A percentile compares a stretch with the other conserved stretches of the same genome.
These are phyloP conservation scores for Zygaena filipendulae DNA, from an alignment of 2,888 invertebrate species.

Conservation along the genomic window DNA sequence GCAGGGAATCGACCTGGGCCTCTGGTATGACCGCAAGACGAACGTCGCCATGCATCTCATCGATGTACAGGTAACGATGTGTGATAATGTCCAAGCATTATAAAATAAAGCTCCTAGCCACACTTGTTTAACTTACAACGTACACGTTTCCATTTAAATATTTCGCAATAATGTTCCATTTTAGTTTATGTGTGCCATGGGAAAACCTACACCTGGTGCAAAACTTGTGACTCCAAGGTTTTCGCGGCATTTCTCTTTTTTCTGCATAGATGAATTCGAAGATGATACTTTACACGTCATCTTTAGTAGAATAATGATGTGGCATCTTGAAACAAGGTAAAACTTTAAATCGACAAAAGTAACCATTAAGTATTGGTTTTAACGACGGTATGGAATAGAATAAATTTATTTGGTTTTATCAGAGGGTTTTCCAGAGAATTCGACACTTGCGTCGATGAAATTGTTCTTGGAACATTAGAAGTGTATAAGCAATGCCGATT, in stretches of 20 bases:
- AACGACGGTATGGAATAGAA: too few relatives aligned
- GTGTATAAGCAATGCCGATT: slow-evolving; percentile 85
- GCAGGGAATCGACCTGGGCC: slow-evolving; percentile 89
- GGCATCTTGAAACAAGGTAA: slow-evolving; percentile 96
- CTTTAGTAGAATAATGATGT: slow-evolving; percentile 89
- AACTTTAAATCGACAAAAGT: too few relatives aligned
- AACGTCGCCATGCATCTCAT: slow-evolving; percentile 81
- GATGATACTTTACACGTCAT: slow-evolving; percentile 86
- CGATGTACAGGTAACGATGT: slow-evolving; percentile 87
- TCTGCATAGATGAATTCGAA: slow-evolving; percentile 90
- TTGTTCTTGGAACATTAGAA: slow-evolving; percentile 87
- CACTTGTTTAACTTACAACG: too few relatives aligned
- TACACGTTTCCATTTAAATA: too few relatives aligned
- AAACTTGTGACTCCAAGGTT: slow-evolving; percentile 88
- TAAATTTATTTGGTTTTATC: slow-evolving; percentile 20
- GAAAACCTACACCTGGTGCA: slow-evolving; percentile 80
- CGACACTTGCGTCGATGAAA: slow-evolving; percentile 90
- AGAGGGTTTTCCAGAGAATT: slow-evolving; percentile 96
- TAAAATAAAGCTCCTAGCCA: too few relatives aligned
- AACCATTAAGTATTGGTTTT: too few relatives aligned
- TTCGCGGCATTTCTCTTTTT: slow-evolving; percentile 85
- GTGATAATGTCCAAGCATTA: too few relatives aligned
- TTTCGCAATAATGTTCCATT: too few relatives aligned
- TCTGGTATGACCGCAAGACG: slow-evolving; percentile 91
- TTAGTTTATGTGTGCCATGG: slow-evolving; percentile 89